phyloP scores from a whole-genome alignment of 2,888 invertebrate species.

The Lagria hirta region DNA sequence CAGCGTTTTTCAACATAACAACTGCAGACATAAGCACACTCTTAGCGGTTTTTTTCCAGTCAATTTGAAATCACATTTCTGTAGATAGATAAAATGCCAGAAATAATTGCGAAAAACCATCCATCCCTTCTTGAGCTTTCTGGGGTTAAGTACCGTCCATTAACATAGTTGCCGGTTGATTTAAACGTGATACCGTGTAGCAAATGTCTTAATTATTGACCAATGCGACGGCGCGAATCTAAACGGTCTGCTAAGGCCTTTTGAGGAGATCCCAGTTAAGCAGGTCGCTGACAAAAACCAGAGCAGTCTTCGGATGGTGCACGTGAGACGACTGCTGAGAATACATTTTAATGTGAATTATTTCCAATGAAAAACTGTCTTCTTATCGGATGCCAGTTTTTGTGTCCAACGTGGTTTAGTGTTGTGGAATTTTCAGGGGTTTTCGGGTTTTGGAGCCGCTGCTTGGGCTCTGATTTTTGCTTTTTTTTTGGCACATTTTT shows the following conservation, averaged over 20 bases:
- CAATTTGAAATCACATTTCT: slow-evolving; percentile 14
- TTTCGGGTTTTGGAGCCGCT: slow-evolving; percentile 18
- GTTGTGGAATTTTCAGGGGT: slow-evolving; percentile 49
- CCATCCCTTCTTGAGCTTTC: slow-evolving; percentile 38
- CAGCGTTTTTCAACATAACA: slow-evolving; percentile 45
- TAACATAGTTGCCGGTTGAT: slow-evolving; percentile 55
- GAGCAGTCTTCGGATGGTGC: slow-evolving; percentile 46
- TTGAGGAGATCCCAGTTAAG: slow-evolving; percentile 51
- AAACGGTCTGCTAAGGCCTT: slow-evolving; percentile 55
- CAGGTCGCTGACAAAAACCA: slow-evolving; percentile 41
- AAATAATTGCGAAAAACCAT: slow-evolving; percentile 46
- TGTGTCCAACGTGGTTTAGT: slow-evolving; percentile 46
- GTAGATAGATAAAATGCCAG: slow-evolving; percentile 37
- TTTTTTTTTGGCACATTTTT: no score
- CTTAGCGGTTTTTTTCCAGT: slow-evolving; percentile 37
- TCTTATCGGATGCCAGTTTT: slow-evolving; percentile 47
- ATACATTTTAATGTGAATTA: slow-evolving; percentile 51
- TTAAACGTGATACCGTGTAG: slow-evolving; percentile 54
- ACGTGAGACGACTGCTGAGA: slow-evolving; percentile 49
- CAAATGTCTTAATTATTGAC: slow-evolving; percentile 56
- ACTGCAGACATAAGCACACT: slow-evolving; percentile 46
- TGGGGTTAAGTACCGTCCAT: slow-evolving; percentile 48
- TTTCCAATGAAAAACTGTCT: slow-evolving; percentile 49
- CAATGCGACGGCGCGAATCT: slow-evolving; percentile 53
- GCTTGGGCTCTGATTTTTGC: slow-evolving; percentile 7